These are phyloP conservation scores for Vireo altiloquus DNA, from an alignment of 2,113 vertebrate genomes.

Conservation along the genomic window DNA sequence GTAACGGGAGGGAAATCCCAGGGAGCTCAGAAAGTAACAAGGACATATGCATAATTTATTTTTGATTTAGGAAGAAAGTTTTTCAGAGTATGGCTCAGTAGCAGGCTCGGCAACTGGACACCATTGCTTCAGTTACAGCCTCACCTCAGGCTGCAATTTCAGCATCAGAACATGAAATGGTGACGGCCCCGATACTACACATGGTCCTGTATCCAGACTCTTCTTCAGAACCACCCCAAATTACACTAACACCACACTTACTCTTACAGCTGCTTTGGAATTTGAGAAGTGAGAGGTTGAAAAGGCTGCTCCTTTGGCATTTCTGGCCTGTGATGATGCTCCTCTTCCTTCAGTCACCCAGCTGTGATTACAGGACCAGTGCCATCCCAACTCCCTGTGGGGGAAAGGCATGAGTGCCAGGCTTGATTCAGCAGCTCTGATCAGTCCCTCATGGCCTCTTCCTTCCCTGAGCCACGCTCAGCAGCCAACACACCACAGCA, in stretches of 20 bases:
- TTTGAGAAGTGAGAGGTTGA: not conserved
- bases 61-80: not conserved
- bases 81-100: not conserved
- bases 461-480: not conserved
- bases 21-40: not conserved
- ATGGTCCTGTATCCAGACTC: not conserved
- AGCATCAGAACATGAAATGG: rapidly evolving
- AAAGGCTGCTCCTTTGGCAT: not conserved
- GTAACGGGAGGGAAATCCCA: not conserved
- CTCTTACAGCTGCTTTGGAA: not conserved
- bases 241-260: not conserved
- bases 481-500: not conserved
- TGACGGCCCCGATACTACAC: rapidly evolving
- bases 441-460: not conserved
- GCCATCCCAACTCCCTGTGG: rapidly evolving
- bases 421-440: not conserved
- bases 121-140: not conserved
- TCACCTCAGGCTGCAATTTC: not conserved
- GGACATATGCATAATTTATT: not conserved
- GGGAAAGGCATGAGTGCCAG: not conserved
- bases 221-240: not conserved
- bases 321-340: not conserved
- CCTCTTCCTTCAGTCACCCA: not conserved
- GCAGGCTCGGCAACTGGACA: not conserved
- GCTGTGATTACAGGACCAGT: not conserved